Evolutionary conservation across 2,113 vertebrate genomes (phyloP).

Genomic region (Burhinus bistriatus): DNA sequence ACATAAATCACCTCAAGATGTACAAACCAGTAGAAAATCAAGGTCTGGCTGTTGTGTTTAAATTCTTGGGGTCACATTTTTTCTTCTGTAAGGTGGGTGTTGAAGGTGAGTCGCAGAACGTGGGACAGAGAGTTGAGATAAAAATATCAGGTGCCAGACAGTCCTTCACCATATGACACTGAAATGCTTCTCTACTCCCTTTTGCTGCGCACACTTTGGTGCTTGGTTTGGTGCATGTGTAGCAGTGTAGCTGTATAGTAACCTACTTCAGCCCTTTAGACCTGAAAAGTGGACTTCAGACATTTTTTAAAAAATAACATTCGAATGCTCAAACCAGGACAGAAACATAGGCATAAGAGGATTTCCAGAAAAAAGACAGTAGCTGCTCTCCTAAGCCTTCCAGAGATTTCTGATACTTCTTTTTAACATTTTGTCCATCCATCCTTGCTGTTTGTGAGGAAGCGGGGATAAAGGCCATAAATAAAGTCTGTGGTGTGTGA

Average conservation of each 20-base stretch:
- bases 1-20: not conserved
- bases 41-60: not conserved
- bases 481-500: not conserved
- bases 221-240: not conserved
- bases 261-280: not conserved
- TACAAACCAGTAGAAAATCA: not conserved
- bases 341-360: not conserved
- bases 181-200: not conserved
- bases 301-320: not conserved
- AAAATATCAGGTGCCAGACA: not conserved
- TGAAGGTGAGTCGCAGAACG: not conserved
- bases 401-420: not conserved
- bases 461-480: not conserved
- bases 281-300: not conserved
- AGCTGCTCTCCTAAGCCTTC: not conserved
- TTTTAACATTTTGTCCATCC: not conserved
- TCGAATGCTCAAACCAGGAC: not conserved
- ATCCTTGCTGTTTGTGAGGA: not conserved
- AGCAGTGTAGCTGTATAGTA: not conserved
- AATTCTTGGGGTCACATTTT: not conserved
- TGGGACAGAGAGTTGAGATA: not conserved
- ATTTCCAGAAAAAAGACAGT: not conserved
- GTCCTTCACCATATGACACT: not conserved
- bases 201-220: not conserved
- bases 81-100: not conserved